Conservation (phyloP, 2,113 vertebrate genomes). For the Piliocolobus tephrosceles region DNA sequence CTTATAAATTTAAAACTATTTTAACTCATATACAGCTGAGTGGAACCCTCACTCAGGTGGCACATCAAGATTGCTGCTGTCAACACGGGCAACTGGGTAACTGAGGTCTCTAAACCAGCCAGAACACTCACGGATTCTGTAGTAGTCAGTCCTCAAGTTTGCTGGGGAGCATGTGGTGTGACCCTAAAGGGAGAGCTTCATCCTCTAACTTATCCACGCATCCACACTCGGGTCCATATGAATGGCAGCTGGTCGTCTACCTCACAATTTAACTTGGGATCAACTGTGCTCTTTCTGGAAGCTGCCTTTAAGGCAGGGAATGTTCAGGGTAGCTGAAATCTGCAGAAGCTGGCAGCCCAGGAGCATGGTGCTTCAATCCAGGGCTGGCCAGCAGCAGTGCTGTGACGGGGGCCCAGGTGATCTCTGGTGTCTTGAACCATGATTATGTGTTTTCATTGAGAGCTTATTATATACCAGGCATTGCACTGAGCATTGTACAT, state of each 20-base stretch:
- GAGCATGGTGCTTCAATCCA: fast-evolving
- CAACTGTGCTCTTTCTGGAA: not conserved
- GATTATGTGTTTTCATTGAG: not conserved
- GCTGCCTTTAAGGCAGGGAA: not conserved
- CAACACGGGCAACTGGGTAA: not conserved
- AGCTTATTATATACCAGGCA: not conserved
- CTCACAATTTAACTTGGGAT: not conserved
- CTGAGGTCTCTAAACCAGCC: not conserved
- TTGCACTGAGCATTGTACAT: not conserved
- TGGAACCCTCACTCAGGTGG: not conserved
- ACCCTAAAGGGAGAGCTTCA: not conserved
- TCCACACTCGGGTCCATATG: not conserved
- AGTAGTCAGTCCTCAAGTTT: not conserved
- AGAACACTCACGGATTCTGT: not conserved
- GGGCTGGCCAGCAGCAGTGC: not conserved
- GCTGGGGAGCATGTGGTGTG: not conserved
- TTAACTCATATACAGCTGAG: not conserved
- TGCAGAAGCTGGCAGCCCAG: not conserved
- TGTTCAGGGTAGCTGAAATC: not conserved
- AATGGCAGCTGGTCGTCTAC: not conserved
- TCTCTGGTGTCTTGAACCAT: not conserved
- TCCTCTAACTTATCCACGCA: not conserved
- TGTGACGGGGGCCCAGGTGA: not conserved
- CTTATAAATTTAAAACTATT: not conserved
- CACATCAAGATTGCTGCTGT: not conserved